Evolutionary conservation across 2,888 invertebrate species (phyloP).

Genomic region (Lepidocyrtoides sp.): DNA sequence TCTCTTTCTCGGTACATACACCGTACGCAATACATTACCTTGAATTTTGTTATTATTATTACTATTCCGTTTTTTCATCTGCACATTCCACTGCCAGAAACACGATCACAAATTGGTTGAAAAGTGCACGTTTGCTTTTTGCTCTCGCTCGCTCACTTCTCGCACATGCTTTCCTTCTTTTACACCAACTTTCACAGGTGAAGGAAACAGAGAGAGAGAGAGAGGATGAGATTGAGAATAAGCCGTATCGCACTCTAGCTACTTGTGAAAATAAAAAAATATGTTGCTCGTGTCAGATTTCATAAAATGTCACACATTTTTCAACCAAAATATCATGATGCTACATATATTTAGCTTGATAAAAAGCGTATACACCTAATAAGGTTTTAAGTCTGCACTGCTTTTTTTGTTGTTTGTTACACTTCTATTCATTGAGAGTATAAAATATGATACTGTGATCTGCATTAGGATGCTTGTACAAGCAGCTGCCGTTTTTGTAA

Average conservation of each 20-base stretch:
- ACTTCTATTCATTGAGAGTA: not conserved
- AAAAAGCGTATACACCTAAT: not conserved
- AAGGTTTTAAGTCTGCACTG: not conserved
- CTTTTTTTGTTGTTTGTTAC: not conserved
- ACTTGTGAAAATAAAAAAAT: not conserved
- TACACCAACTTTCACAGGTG: constrained; percentile 61
- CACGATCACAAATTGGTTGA: constrained; percentile 25
- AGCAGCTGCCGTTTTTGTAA: constrained; percentile 17
- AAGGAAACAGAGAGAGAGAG: not conserved
- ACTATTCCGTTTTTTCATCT: not conserved
- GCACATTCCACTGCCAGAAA: not conserved
- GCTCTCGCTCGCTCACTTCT: too few species aligned
- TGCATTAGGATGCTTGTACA: not conserved
- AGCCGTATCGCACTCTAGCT: not conserved
- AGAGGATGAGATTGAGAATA: constrained; percentile 8
- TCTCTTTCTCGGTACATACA: too few species aligned
- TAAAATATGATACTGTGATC: not conserved
- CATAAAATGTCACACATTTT: constrained; percentile 76
- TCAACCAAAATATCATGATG: not conserved
- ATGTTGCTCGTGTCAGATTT: constrained; percentile 46
- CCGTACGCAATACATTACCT: constrained; percentile 55
- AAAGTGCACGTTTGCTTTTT: not conserved
- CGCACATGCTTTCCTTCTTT: too few species aligned
- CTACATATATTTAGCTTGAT: not conserved
- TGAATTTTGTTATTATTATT: constrained; percentile 34